A percentile compares a stretch with the other conserved stretches of the same genome.
phyloP scores from a whole-genome alignment of 2,797 vertebrate genomes.

The Betta splendens region DNA sequence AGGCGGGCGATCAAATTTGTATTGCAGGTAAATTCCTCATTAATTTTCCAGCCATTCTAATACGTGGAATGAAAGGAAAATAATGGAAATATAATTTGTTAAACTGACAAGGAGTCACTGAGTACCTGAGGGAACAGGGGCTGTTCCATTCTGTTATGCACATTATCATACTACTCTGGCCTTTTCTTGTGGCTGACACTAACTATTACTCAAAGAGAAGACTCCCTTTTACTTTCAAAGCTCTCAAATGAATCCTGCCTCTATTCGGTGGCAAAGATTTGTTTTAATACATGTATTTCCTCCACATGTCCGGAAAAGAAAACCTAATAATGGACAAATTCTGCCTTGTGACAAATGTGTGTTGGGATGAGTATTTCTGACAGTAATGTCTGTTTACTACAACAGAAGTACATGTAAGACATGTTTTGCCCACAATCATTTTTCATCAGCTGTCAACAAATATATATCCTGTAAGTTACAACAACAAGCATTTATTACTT shows the following conservation, averaged over 20 bases:
- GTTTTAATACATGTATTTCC: neutral
- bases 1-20: conserved; percentile 52
- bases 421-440: conserved; percentile 12
- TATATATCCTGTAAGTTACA: neutral
- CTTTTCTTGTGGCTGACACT: conserved; percentile 35
- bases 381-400: conserved; percentile 22
- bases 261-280: conserved; percentile 1
- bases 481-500: conserved; percentile 3
- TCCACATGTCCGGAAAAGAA: conserved; percentile 6
- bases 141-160: conserved; percentile 46
- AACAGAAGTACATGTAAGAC: conserved; percentile 3
- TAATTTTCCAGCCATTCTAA: conserved; percentile 74
- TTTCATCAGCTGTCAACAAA: conserved; percentile 28
- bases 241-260: conserved; percentile 15
- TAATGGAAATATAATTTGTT: conserved; percentile 74
- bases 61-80: conserved; percentile 75
- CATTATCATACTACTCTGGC: conserved; percentile 36
- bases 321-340: conserved; percentile 17
- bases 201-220: conserved; percentile 36
- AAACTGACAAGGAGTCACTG: conserved; percentile 67
- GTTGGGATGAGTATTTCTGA: conserved; percentile 11
- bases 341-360: conserved; percentile 6
- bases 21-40: conserved; percentile 66
- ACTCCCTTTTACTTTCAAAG: conserved; percentile 23
- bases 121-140: conserved; percentile 56